Percentiles rank a stretch among this genome's conserved stretches.
phyloP scores from a whole-genome alignment of 2,113 vertebrate species.

The Henicopernis longicauda region DNA sequence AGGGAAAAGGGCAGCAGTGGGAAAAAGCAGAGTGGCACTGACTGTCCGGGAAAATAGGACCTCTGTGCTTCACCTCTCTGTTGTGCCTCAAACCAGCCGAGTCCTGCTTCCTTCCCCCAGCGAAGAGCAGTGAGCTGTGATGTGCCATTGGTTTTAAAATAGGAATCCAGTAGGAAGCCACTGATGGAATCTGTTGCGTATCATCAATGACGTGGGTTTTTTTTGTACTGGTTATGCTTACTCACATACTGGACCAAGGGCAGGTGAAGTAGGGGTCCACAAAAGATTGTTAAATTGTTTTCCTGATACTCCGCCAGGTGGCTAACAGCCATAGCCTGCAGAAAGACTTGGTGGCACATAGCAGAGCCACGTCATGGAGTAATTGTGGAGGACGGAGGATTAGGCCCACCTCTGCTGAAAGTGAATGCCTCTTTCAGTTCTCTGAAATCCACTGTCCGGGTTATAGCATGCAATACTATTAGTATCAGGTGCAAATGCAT shows the following conservation, averaged over 20 bases:
- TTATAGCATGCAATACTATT: accelerated
- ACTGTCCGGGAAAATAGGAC: background rate
- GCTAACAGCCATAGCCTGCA: background rate
- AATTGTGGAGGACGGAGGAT: background rate
- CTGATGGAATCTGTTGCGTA: background rate
- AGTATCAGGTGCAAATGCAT: no score
- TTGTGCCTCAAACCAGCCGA: background rate
- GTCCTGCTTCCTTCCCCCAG: background rate
- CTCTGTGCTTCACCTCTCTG: background rate
- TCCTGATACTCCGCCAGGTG: background rate
- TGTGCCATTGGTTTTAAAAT: background rate
- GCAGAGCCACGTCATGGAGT: background rate
- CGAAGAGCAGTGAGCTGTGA: background rate
- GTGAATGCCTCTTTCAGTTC: background rate
- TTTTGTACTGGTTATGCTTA: background rate
- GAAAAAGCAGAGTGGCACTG: background rate
- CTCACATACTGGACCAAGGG: background rate
- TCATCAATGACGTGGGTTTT: background rate
- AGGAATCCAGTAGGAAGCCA: background rate
- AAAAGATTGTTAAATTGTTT: background rate
- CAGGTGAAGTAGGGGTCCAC: background rate
- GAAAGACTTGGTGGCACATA: background rate
- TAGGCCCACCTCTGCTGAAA: background rate
- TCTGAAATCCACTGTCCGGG: background rate
- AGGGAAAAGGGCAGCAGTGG: background rate